Evolutionary conservation across 2,113 vertebrate species (phyloP), one percentile per base, ranked within the genome.

Genomic region (Rhombomys opimus): DNA sequence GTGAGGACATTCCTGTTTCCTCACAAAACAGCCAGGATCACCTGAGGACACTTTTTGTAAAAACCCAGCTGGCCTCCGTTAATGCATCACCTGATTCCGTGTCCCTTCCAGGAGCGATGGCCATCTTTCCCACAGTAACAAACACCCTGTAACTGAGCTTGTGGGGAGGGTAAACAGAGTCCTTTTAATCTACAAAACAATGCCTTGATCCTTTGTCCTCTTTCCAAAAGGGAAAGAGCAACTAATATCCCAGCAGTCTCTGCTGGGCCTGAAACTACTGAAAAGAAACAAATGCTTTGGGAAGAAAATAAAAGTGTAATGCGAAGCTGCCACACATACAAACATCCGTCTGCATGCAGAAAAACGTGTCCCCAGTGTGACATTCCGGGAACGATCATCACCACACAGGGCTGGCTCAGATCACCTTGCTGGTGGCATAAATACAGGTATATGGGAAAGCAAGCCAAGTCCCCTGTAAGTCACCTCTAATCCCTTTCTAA

Each of bases 111-210:
- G 77, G 92, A 68, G 68, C 0, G 54, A 93, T 76, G 73, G 30
- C 77, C 94, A 90, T 97, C 89, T 27, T 91, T 95, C 70, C 90
- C 85, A 82, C 88, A 84, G 95, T 75, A 92, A 97, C 59, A 92
- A 95, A 94, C 65, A 84, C 90, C 54, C 52, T 85, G 77, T 86
- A 96, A 95, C 67, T 52, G 77, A 92, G 88, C 94, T 65, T 38
- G 32, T 97, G 32, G 77, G 41, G 73, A 92, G 73, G 41, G 87
- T 73, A 4, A 90, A 82, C 57, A 87, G 76, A 86, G 75, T 18
- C 96, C 80, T 94, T 80, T 52, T 93, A 46, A 92, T 89, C 93
- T 90, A 70, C 78, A 57, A 93, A 89, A 30, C 75, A 75, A 92
- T 35, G 38, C 82, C 90, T 90, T 59, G 50, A 70, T 75, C 92